Evolutionary conservation across 2,797 vertebrate genomes (phyloP), one percentile per base, ranked within the genome.

Genomic region (Aphelocoma californica): DNA sequence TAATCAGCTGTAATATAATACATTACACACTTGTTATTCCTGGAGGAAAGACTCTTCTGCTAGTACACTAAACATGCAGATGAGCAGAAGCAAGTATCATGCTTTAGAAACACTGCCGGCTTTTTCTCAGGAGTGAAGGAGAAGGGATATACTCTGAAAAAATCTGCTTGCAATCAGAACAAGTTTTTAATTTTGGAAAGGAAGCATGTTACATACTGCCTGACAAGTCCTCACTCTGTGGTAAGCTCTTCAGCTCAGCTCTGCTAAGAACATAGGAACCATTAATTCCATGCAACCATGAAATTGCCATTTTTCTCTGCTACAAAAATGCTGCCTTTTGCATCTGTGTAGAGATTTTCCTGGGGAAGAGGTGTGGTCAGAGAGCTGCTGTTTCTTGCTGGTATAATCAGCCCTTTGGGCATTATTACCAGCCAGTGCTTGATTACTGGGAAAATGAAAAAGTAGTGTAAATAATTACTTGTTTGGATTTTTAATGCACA

Each of bases 321-420:
- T 75, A 18, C 32, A 34, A 32, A 48, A 38, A 19, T 1, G 9
- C 51, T 77, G 81, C 56, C 73, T 87, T 92, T 71, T 58, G 40
- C 58, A 7, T 51, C 0, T 0, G n/a, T 42, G 14, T 25, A n/a
- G 62, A 74, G 69, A 40, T 87, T 81, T 92, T 94, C 65, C 84
- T 0, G 0, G 47, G 47, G 73, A 95, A 81, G 58, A 95, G 85
- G 80, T 74, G 45, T 86, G 95, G 85, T 72, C 81, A 88, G 69
- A 90, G 51, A 90, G 87, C 58, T 94, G 92, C 82, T 88, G 10
- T 42, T 65, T 93, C 92, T 91, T 93, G 72, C 73, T 13, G 4
- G 70, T 89, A 28, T 94, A 91, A 94, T 91, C 95, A 92, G 75
- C 79, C 85, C 75, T 91, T 86, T 89, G 75, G 83, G 91, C 65